These are phyloP conservation scores for Cynopterus sphinx DNA, from an alignment of 2,797 vertebrate species.

Conservation along the genomic window DNA sequence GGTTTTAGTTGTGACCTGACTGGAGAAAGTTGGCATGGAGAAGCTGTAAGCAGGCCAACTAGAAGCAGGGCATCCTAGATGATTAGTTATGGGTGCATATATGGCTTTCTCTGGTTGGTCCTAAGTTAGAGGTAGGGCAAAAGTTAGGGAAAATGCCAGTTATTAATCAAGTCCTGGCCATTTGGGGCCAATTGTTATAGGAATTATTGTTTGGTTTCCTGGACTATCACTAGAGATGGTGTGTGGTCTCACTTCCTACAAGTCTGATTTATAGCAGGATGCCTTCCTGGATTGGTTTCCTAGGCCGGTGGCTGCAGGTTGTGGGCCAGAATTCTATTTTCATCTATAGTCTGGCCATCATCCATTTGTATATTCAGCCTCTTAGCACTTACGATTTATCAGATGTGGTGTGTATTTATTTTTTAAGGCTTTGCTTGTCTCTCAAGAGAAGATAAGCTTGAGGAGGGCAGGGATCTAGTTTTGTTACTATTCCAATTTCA, in stretches of 20 bases:
- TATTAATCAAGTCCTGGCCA: neutral
- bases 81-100: neutral
- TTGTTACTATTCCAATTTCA: neutral
- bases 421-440: neutral
- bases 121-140: neutral
- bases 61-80: neutral
- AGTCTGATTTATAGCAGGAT: neutral
- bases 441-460: neutral
- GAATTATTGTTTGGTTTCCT: neutral
- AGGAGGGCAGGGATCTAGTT: neutral
- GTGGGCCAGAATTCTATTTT: conserved; percentile 3
- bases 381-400: neutral
- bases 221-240: neutral
- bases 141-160: neutral
- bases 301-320: neutral
- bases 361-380: neutral
- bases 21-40: neutral
- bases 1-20: neutral
- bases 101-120: neutral
- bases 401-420: neutral
- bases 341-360: neutral
- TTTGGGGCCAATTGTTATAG: neutral
- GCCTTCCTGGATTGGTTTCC: neutral
- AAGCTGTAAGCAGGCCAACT: neutral
- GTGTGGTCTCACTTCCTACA: neutral